Evolutionary conservation across 2,888 invertebrate genomes (phyloP).

Genomic region (Tryphoninae sp.): DNA sequence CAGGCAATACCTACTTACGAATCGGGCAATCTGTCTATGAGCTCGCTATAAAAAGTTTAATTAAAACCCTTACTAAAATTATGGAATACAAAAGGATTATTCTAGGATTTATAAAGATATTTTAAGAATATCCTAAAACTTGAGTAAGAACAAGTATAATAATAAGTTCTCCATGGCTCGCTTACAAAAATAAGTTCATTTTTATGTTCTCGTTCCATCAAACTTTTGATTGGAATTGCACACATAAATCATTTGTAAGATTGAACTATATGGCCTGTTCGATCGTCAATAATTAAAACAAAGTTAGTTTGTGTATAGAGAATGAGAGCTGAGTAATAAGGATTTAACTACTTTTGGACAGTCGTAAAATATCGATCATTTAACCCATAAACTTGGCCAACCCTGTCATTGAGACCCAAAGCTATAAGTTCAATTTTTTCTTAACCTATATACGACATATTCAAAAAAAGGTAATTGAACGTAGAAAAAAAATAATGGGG

Average conservation of each 20-base stretch:
- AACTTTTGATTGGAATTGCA: too few relatives aligned
- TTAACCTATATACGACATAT: slow-evolving; percentile 9
- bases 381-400: not conserved
- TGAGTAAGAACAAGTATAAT: too few relatives aligned
- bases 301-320: not conserved
- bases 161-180: too few relatives aligned
- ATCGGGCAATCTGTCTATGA: not conserved
- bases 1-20: not conserved
- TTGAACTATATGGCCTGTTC: not conserved
- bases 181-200: too few relatives aligned
- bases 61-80: not conserved
- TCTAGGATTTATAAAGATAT: too few relatives aligned
- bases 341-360: not conserved
- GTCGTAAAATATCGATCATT: not conserved
- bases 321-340: not conserved
- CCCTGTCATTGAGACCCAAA: not conserved
- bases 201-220: too few relatives aligned
- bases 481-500: not conserved
- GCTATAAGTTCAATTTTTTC: not conserved
- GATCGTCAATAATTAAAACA: not conserved
- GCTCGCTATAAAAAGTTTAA: not conserved
- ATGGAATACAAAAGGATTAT: not conserved
- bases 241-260: too few relatives aligned
- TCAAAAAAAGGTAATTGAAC: not conserved
- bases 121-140: too few relatives aligned